Percentiles rank a stretch among this genome's conserved stretches.
These are phyloP conservation scores for Hucho hucho DNA, from an alignment of 2,113 vertebrate species.

Conservation along the genomic window DNA sequence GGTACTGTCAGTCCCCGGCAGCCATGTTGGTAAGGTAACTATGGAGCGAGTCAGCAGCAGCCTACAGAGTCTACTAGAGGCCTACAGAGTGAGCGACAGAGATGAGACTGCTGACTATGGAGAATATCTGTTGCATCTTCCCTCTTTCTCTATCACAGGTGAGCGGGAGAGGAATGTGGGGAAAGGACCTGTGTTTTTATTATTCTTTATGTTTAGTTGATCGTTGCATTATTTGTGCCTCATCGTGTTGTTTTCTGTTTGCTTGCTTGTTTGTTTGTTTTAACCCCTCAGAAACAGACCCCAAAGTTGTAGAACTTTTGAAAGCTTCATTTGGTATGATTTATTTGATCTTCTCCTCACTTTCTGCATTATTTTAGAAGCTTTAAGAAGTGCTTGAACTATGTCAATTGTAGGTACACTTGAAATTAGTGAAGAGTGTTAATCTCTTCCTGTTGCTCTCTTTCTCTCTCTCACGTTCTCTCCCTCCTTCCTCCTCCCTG, in stretches of 20 bases:
- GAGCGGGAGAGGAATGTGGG: constrained; percentile 16
- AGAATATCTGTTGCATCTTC: constrained; percentile 60
- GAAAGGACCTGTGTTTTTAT: background rate
- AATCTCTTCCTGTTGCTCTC: background rate
- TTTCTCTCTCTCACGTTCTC: background rate
- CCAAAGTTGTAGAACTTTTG: constrained; percentile 69
- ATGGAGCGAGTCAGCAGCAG: constrained; percentile 66
- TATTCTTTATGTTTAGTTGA: constrained; percentile 2
- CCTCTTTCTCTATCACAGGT: constrained; percentile 69
- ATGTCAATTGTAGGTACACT: background rate
- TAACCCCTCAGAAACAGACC: constrained; percentile 59
- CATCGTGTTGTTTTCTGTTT: constrained; percentile 13
- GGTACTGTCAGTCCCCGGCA: constrained; percentile 79
- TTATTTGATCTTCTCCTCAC: constrained; percentile 2
- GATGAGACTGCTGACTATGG: constrained; percentile 26
- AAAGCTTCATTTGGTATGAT: constrained; percentile 72
- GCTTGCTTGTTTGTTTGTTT: constrained; percentile 23
- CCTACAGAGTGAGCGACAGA: constrained; percentile 1
- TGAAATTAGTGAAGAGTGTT: background rate
- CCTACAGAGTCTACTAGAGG: constrained; percentile 51
- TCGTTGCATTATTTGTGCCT: background rate
- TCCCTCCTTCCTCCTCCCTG: constrained; percentile 17
- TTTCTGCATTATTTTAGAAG: constrained; percentile 10
- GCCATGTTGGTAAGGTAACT: constrained; percentile 64
- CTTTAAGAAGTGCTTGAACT: background rate